Percentiles rank a stretch among this genome's conserved stretches.
Conservation (phyloP, 2,113 vertebrate species). For the Mungos mungo region DNA sequence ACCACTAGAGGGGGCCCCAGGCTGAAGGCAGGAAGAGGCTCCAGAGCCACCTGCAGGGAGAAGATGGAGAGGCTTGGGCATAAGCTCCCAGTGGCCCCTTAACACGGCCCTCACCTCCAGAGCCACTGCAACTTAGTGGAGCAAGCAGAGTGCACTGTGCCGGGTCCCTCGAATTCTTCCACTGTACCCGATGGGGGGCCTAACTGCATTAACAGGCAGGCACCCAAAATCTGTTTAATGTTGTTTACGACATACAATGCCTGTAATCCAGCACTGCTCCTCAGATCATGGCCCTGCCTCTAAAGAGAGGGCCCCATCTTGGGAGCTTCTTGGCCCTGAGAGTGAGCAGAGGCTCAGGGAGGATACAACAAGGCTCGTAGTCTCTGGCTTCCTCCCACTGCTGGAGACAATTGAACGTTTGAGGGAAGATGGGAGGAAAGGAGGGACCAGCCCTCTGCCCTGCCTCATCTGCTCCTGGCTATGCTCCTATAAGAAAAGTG, state of each 20-base stretch:
- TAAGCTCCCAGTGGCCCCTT: not conserved
- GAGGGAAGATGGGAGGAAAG: not conserved
- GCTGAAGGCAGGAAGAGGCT: not conserved
- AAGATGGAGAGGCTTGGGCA: not conserved
- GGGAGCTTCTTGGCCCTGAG: not conserved
- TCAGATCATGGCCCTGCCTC: not conserved
- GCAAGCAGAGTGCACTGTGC: not conserved
- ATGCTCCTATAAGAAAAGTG: not conserved
- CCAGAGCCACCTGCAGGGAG: not conserved
- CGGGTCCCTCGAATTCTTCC: not conserved
- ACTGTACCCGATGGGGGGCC: not conserved
- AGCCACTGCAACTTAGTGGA: not conserved
- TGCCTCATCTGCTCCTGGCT: not conserved
- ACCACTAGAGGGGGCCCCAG: not conserved
- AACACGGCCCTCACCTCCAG: not conserved
- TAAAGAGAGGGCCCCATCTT: not conserved
- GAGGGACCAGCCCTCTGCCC: constrained; percentile 29
- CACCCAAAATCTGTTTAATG: not conserved
- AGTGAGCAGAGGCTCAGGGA: not conserved
- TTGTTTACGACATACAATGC: not conserved
- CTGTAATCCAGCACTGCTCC: not conserved
- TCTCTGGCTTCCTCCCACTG: not conserved
- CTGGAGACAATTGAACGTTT: not conserved
- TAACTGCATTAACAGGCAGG: not conserved
- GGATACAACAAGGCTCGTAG: not conserved